Evolutionary conservation across 2,797 vertebrate genomes (phyloP), one percentile per base, ranked within the genome.

Genomic region (Champsocephalus gunnari): DNA sequence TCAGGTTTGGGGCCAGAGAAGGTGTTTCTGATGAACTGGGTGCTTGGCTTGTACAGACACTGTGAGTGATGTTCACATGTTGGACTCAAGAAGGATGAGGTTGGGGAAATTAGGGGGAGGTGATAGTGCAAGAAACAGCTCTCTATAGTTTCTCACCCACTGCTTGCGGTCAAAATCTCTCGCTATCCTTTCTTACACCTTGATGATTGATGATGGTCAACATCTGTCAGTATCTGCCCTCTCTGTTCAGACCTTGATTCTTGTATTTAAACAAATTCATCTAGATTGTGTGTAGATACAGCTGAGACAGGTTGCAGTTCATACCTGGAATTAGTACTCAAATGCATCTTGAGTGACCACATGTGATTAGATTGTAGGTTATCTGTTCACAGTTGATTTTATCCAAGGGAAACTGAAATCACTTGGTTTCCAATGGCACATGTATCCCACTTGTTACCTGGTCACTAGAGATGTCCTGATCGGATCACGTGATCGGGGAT

Each of bases 1-100:
- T 93, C 82, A 86, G 79, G 66, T 79, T 72, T 82, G 87, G 85
- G 87, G 88, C 87, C 88, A 85, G 82, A 44, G 80, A 89, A 90
- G 90, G 91, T 92, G 91, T 92, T 88, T 89, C 87, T 93, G 93
- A 94, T 93, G 88, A 90, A 91, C 90, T 91, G 86, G 89, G 88
- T 91, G 88, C 82, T 88, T 86, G 87, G 82, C 81, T 89, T 84
- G 66, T 65, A 75, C 80, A 92, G 95, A 94, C 93, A 93, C 90
- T 88, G 91, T 92, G 83, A 88, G 91, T 94, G 93, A 93, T 92
- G 68, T 90, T 92, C 77, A 68, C 64, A 80, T 82, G 72, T 66
- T 91, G 85, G 84, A 75, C 75, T 80, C 79, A 58, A 77, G 71
- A 90, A 89, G 76, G 66, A 88, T n/a, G 66, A 76, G 69, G 78